phyloP scores from a whole-genome alignment of 1,140 invertebrate genomes.

The Drosophila obscura region DNA sequence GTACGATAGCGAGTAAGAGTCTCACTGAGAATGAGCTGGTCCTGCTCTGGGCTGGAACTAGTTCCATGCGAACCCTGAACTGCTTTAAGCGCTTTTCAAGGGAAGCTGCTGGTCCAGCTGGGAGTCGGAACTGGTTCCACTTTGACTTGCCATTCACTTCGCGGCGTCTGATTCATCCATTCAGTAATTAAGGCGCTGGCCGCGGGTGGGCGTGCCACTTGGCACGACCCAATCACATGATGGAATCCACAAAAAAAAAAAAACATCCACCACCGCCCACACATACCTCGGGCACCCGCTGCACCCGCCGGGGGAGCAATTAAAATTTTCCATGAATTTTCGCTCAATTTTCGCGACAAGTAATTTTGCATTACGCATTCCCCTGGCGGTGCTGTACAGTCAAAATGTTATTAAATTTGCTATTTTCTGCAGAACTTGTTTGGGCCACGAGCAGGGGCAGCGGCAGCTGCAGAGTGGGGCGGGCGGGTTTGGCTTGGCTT shows the following conservation, averaged over 20 bases:
- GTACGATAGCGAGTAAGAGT: too few species aligned
- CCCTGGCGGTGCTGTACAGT: conserved; percentile 24
- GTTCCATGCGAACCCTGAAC: neutral
- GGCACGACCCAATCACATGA: conserved; percentile 52
- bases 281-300: conserved; percentile 5
- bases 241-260: neutral
- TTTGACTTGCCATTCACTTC: neutral
- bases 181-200: conserved; percentile 18
- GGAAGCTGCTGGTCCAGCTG: too few species aligned
- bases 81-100: too few species aligned
- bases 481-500: neutral
- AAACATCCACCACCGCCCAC: conserved; percentile 2
- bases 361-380: conserved; percentile 40
- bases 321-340: conserved; percentile 24
- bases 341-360: conserved; percentile 1
- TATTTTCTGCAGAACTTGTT: conserved; percentile 51
- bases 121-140: neutral
- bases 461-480: neutral
- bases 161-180: conserved; percentile 13
- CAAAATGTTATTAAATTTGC: conserved; percentile 61
- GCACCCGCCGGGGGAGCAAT: conserved; percentile 10
- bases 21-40: too few species aligned
- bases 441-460: neutral
- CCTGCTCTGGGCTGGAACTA: neutral
- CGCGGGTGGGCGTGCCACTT: conserved; percentile 17